phyloP scores from a whole-genome alignment of 2,888 invertebrate genomes.

The Lithophane semibrunnea region DNA sequence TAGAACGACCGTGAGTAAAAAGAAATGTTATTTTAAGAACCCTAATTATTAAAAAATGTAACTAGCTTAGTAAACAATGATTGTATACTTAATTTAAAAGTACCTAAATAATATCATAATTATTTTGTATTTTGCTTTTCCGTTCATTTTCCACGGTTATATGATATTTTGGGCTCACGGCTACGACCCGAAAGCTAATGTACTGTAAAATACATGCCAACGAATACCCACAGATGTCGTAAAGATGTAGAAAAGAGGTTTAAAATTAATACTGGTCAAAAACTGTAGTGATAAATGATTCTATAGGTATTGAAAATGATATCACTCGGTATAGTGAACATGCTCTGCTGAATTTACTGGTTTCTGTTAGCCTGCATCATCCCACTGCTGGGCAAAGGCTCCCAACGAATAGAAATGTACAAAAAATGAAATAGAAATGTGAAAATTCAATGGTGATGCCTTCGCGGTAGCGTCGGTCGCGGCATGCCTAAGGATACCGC shows the following conservation, averaged over 20 bases:
- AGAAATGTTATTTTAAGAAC: too few relatives aligned
- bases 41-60: background rate
- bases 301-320: background rate
- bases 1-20: background rate
- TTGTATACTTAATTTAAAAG: too few relatives aligned
- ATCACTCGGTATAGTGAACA: background rate
- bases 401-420: too few relatives aligned
- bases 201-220: background rate
- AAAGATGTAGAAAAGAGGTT: background rate
- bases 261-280: background rate
- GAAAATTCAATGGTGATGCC: too few relatives aligned
- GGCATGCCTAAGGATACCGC: too few relatives aligned
- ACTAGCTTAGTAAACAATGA: background rate
- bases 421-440: too few relatives aligned
- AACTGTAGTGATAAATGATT: background rate
- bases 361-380: too few relatives aligned
- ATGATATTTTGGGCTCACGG: slow-evolving; percentile 31
- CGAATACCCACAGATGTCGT: background rate
- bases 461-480: too few relatives aligned
- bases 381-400: too few relatives aligned
- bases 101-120: background rate
- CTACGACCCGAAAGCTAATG: background rate
- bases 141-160: background rate
- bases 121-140: background rate
- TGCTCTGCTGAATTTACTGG: too few relatives aligned